A percentile compares a stretch with the other conserved stretches of the same genome.
Conservation (phyloP, 2,113 vertebrate species). For the Ailurus styani region DNA sequence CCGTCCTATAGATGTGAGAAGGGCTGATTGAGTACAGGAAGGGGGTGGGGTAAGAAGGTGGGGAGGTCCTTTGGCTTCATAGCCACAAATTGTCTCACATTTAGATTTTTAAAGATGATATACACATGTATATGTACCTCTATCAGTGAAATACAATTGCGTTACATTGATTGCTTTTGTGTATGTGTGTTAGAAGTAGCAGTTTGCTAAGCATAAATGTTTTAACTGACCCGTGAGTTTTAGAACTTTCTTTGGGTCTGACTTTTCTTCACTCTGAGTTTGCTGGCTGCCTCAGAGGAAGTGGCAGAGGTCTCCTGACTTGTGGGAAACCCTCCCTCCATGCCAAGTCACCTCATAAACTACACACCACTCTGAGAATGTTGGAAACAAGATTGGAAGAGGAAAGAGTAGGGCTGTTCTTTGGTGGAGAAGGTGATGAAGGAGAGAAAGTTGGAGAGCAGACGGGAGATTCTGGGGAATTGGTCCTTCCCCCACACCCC, state of each 20-base stretch:
- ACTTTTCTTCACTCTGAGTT: not conserved
- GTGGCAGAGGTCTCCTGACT: not conserved
- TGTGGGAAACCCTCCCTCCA: not conserved
- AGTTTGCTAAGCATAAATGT: not conserved
- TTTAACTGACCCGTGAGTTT: not conserved
- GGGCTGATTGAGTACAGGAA: not conserved
- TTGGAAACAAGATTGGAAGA: not conserved
- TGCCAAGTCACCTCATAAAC: not conserved
- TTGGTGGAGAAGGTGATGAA: not conserved
- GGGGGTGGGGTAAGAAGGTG: too few species aligned
- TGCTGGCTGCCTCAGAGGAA: not conserved
- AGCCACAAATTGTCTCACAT: not conserved
- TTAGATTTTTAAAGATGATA: not conserved
- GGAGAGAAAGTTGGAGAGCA: not conserved
- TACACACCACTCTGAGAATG: not conserved
- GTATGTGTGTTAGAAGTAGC: not conserved
- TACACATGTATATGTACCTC: too few species aligned
- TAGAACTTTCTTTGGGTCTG: not conserved
- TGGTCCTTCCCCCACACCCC: not conserved
- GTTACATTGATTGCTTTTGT: accelerated
- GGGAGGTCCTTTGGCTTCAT: not conserved
- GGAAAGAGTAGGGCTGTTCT: not conserved
- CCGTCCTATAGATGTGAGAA: not conserved
- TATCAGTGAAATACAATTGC: not conserved
- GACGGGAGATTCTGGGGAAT: not conserved